Base-by-base conservation (phyloP, 2,888 invertebrate species). In the Pristionchus japonicus region DNA sequence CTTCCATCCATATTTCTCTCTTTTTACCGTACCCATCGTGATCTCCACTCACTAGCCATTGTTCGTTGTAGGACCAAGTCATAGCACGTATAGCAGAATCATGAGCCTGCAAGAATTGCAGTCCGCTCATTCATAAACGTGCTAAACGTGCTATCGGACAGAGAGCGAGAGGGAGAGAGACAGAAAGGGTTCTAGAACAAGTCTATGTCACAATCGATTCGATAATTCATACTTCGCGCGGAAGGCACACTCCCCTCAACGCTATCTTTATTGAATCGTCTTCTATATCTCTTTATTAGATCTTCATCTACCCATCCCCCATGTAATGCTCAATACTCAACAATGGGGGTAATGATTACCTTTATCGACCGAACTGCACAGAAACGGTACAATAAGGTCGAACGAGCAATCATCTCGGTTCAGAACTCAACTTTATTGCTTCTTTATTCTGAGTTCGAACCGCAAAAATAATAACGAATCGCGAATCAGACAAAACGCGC, bases 11-110 rank as follows among this genome's bases (percentile, higher is more conserved):
- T 34, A 47, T 11, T 20, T 77, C 6, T 34, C 43, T n/a, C 9
- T 13, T n/a, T 27, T 43, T 85, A 86, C 31, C 86, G 83, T 90
- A 92, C 67, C 92, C 92, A 57, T 90, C 91, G 37, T 99, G 98
- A 95, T 99, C 99, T 37, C 98, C 99, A 0, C 99, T 99, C 89
- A 99, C 97, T 98, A 99, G 98, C 99, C 99, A 99, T 93, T 97
- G 97, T 95, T 99, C 99, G 94, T 98, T 98, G 95, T 98, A 98
- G 87, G 98, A 98, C 99, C 99, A 99, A 82, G 98, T 97, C 98
- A 99, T 98, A 88, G 98, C 97, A 91, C 99, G 96, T n/a, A 99
- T 98, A 20, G 99, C 97, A 91, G 97, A 97, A 95, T 99, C 99
- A 94, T 99, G 99, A n/a, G 99, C 99, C 98, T 97, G 94, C 67